A percentile compares a stretch with the other conserved stretches of the same genome.
Conservation (phyloP, 2,113 vertebrate genomes). For the Baryphthengus martii region DNA sequence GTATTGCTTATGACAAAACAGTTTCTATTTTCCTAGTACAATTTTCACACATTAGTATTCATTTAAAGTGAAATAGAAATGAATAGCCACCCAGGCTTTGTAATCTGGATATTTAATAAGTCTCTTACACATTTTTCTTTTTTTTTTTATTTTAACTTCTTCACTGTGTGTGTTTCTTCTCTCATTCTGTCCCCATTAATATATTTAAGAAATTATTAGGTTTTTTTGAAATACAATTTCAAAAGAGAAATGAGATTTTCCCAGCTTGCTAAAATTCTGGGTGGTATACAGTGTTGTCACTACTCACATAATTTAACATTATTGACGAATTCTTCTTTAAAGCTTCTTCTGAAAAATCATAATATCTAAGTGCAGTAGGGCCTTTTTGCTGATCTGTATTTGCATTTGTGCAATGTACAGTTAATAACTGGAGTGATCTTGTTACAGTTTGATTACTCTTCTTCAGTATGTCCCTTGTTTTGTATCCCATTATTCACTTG, state of each 20-base stretch:
- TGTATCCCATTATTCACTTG: background rate
- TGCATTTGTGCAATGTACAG: background rate
- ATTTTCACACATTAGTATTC: slow-evolving; percentile 35
- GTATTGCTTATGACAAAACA: background rate
- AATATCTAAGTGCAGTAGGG: background rate
- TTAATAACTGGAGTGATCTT: background rate
- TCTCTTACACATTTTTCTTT: background rate
- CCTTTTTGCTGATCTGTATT: background rate
- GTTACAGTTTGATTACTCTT: slow-evolving; percentile 16
- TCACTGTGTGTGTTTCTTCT: background rate
- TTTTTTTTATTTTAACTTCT: background rate
- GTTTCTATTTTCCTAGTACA: slow-evolving; percentile 14
- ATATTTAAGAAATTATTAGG: background rate
- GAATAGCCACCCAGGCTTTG: background rate
- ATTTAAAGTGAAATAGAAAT: slow-evolving; percentile 33
- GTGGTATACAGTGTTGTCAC: slow-evolving; percentile 16
- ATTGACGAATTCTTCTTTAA: slow-evolving; percentile 19
- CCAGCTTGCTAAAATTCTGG: slow-evolving; percentile 4
- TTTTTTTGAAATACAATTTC: slow-evolving; percentile 9
- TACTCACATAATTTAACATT: slow-evolving; percentile 15
- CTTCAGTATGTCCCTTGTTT: slow-evolving; percentile 41
- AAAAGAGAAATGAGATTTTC: slow-evolving; percentile 12
- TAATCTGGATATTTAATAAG: background rate
- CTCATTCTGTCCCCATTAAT: background rate
- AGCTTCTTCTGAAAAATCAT: slow-evolving; percentile 12